A percentile compares a stretch with the other conserved stretches of the same genome.
These are phyloP conservation scores for Pampus argenteus DNA, from an alignment of 2,797 vertebrate species.

Conservation along the genomic window DNA sequence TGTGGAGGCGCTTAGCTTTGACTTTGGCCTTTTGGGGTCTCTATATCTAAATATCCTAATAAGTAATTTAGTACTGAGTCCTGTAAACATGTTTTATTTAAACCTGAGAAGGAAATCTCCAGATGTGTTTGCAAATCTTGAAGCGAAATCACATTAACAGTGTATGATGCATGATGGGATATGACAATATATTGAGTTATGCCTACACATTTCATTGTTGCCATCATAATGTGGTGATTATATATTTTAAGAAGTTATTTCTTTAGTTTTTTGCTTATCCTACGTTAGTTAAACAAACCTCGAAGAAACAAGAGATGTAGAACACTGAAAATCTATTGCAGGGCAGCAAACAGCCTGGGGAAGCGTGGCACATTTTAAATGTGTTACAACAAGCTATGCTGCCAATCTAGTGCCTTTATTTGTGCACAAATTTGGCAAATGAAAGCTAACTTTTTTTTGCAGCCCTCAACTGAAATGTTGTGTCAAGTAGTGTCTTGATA, in stretches of 20 bases:
- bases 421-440: too few relatives aligned
- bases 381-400: background rate
- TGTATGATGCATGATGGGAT: background rate
- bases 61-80: background rate
- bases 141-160: background rate
- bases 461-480: too few relatives aligned
- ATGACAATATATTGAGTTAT: background rate
- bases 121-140: background rate
- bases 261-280: background rate
- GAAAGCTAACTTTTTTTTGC: too few relatives aligned
- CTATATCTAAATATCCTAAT: slow-evolving; percentile 7
- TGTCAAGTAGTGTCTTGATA: too few relatives aligned
- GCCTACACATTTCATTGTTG: background rate
- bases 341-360: background rate
- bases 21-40: background rate
- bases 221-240: background rate
- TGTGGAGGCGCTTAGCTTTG: background rate
- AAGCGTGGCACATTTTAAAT: background rate
- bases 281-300: background rate
- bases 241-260: background rate
- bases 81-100: slow-evolving; percentile 6
- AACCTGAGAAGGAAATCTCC: background rate
- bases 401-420: background rate
- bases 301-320: background rate
- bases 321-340: background rate